Evolutionary conservation across 2,888 invertebrate genomes (phyloP).

Genomic region (Drosophila kanekoi): DNA sequence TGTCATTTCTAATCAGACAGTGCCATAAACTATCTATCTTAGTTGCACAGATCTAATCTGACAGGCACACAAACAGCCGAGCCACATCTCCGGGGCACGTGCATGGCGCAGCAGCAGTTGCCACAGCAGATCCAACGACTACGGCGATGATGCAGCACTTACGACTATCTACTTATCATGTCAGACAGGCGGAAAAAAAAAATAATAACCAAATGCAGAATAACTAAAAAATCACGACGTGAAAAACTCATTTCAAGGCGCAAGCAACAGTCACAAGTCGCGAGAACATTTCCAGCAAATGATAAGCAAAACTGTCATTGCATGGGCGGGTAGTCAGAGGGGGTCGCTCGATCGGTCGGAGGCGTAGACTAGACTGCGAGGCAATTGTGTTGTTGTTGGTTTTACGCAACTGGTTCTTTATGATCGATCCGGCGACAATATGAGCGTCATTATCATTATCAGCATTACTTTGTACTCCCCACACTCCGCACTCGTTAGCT

Average conservation of each 20-base stretch:
- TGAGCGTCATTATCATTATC: constrained; percentile 58
- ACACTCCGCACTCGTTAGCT: constrained; percentile 5
- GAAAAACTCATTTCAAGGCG: constrained; percentile 50
- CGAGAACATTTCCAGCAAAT: constrained; percentile 69
- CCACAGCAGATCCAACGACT: too few relatives aligned
- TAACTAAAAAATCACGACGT: constrained; percentile 50
- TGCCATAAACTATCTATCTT: constrained; percentile 36
- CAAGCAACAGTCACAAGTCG: constrained; percentile 21
- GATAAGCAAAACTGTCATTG: constrained; percentile 78
- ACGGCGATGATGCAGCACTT: constrained; percentile 51
- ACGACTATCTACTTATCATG: constrained; percentile 24
- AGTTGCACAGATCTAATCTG: constrained; percentile 51
- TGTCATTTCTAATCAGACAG: constrained; percentile 25
- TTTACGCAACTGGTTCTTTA: constrained; percentile 56
- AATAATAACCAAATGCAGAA: constrained; percentile 6
- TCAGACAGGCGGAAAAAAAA: constrained; percentile 39
- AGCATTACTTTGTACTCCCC: constrained; percentile 19
- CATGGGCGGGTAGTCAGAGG: constrained; percentile 1
- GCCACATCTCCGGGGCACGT: constrained; percentile 20
- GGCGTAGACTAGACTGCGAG: constrained; percentile 23
- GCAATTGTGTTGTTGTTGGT: constrained; percentile 37
- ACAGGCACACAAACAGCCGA: constrained; percentile 46
- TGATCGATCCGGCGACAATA: constrained; percentile 54
- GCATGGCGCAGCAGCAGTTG: constrained; percentile 9
- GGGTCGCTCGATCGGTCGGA: not conserved